phyloP scores from a whole-genome alignment of 2,888 invertebrate genomes.

The Sicus ferrugineus region DNA sequence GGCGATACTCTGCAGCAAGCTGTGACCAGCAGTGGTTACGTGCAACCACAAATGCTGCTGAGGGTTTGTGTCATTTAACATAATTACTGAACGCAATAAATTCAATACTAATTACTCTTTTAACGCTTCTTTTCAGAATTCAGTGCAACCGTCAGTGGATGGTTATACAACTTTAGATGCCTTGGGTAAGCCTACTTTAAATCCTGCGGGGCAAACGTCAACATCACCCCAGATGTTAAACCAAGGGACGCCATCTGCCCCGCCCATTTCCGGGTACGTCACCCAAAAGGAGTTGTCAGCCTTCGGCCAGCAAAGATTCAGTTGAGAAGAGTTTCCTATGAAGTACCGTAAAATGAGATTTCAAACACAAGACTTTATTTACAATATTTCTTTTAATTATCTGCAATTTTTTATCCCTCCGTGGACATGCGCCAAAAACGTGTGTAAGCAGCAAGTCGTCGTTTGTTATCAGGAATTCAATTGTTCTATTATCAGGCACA shows the following conservation, averaged over 20 bases:
- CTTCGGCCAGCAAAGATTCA: conserved; percentile 44
- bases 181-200: conserved; percentile 41
- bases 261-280: conserved; percentile 50
- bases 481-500: conserved; percentile 20
- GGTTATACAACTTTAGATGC: conserved; percentile 48
- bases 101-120: too few relatives aligned
- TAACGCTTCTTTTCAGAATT: conserved; percentile 26
- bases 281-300: conserved; percentile 51
- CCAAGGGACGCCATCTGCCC: conserved; percentile 28
- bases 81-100: neutral
- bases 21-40: conserved; percentile 44
- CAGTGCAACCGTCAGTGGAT: conserved; percentile 34
- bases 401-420: neutral
- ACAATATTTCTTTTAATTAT: neutral
- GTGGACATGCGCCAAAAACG: neutral
- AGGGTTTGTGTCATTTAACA: conserved; percentile 43
- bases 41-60: conserved; percentile 43
- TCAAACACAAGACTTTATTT: conserved; percentile 18
- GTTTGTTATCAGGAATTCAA: neutral
- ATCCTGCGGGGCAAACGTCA: conserved; percentile 14
- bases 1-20: conserved; percentile 12
- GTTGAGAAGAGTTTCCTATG: conserved; percentile 13
- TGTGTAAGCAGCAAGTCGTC: conserved; percentile 11
- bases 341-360: conserved; percentile 15
- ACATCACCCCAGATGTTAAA: conserved; percentile 25